Evolutionary conservation across 2,888 invertebrate genomes (phyloP).

Genomic region (Caenorhabditis panamensis): DNA sequence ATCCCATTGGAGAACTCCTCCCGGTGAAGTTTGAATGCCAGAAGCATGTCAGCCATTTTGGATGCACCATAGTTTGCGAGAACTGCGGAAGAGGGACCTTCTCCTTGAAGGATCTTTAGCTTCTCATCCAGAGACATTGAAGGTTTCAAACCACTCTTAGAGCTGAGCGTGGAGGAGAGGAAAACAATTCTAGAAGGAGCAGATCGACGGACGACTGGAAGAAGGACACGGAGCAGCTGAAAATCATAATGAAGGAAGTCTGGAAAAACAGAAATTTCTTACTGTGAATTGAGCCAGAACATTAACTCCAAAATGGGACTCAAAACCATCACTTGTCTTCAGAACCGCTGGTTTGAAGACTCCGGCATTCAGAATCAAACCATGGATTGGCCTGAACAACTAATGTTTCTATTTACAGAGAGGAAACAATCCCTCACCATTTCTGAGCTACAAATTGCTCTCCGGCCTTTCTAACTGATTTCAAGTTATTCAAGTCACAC

Average conservation of each 20-base stretch:
- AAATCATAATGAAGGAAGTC: background rate
- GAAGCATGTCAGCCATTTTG: conserved; percentile 77
- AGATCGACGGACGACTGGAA: conserved; percentile 83
- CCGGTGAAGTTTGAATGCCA: conserved; percentile 72
- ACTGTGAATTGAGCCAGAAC: conserved; percentile 86
- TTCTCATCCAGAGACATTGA: conserved; percentile 5
- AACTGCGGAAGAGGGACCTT: conserved; percentile 61
- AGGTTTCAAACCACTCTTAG: conserved; percentile 10
- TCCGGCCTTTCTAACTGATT: conserved; percentile 82
- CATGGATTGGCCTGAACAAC: conserved; percentile 81
- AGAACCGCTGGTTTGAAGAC: conserved; percentile 82
- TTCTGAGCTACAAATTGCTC: conserved; percentile 80
- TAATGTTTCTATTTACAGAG: background rate
- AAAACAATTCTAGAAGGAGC: conserved; percentile 44
- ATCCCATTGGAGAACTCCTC: conserved; percentile 69
- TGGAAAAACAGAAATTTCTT: conserved; percentile 19
- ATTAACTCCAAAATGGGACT: conserved; percentile 86
- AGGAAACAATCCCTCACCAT: conserved; percentile 82
- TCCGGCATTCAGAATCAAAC: conserved; percentile 84
- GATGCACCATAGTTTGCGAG: too few species aligned
- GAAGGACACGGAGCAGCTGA: conserved; percentile 32
- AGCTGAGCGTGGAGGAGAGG: conserved; percentile 20
- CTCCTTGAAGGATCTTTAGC: background rate
- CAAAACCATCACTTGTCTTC: conserved; percentile 83
- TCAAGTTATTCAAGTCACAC: conserved; percentile 82